phyloP scores from a whole-genome alignment of 2,113 vertebrate species.

The Crotalus tigris region DNA sequence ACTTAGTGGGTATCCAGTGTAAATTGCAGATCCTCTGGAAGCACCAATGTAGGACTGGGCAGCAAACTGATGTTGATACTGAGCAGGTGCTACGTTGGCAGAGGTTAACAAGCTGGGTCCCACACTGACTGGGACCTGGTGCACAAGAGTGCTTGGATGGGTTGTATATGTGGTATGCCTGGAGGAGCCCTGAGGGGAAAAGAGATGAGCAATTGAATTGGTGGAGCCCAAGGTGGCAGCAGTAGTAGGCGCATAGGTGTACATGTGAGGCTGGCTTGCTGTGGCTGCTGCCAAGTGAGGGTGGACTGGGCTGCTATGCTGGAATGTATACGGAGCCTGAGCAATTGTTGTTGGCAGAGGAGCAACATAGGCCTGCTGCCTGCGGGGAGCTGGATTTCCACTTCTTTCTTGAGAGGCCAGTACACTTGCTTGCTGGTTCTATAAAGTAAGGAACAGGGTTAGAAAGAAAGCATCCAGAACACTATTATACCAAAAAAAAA shows the following conservation, averaged over 20 bases:
- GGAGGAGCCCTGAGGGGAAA: slow-evolving; percentile 79
- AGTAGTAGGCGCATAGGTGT: slow-evolving; percentile 88
- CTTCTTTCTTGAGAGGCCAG: slow-evolving; percentile 81
- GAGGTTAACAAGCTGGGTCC: slow-evolving; percentile 79
- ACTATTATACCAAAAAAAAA: background rate
- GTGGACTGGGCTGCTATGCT: slow-evolving; percentile 82
- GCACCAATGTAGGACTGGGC: slow-evolving; percentile 80
- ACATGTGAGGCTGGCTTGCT: slow-evolving; percentile 84
- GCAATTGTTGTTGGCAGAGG: slow-evolving; percentile 78
- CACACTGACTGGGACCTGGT: slow-evolving; percentile 87
- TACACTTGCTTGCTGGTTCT: slow-evolving; percentile 85
- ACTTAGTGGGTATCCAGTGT: slow-evolving; percentile 83
- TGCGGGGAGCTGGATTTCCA: slow-evolving; percentile 76
- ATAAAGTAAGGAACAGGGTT: slow-evolving; percentile 46
- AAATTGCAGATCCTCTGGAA: slow-evolving; percentile 79
- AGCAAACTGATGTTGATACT: slow-evolving; percentile 84
- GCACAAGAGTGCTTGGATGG: slow-evolving; percentile 82
- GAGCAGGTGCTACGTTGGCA: slow-evolving; percentile 77
- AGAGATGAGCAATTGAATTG: slow-evolving; percentile 90
- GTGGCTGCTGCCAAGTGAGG: slow-evolving; percentile 85
- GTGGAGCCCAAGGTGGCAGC: slow-evolving; percentile 89
- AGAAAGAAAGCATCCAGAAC: background rate
- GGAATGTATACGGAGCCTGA: slow-evolving; percentile 88
- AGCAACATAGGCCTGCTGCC: slow-evolving; percentile 85
- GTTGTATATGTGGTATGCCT: slow-evolving; percentile 78